Evolutionary conservation across 2,113 vertebrate species (phyloP), one percentile per base, ranked within the genome.

Genomic region (Neotragus pygmaeus): DNA sequence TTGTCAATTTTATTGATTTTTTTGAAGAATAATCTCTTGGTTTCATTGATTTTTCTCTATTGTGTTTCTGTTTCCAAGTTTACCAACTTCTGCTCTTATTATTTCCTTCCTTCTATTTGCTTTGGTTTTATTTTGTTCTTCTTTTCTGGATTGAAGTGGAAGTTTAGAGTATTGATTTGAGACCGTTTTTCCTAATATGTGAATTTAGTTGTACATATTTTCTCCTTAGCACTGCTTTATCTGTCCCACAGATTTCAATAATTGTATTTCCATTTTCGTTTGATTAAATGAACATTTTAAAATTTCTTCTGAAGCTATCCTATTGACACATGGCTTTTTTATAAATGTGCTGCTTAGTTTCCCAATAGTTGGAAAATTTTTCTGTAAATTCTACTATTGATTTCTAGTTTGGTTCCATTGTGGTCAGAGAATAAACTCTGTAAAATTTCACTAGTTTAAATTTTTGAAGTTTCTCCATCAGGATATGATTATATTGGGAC

Each of bases 1-100:
- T 88, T 89, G 47, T 78, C 83, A 88, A 70, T 75, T 90, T 96
- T 83, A 55, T 60, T 88, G 45, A 85, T 90, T 14, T 92, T 87
- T 97, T 81, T 16, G 49, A 90, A 88, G 9, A 95, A 88, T 73
- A 27, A 81, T 7, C 19, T 91, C 47, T 57, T 80, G 49, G 16
- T 94, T 92, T 88, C 27, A 87, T 64, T 89, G 57, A 94, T 39
- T 84, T 84, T 96, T 88, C 58, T 94, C 45, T 62, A 53, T 88
- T 62, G 5, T 36, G 45, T 95, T 94, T 83, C 36, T 94, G 6
- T 88, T 94, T 75, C 55, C 43, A 92, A 78, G 16, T 78, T 82
- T 14, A 91, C 51, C 39, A n/a, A 92, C 94, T 96, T 96, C 83
- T 92, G 5, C 21, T 77, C 27, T 87, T 43, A 93, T 86, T 95